Percentiles rank a stretch among this genome's conserved stretches.
Conservation (phyloP, 2,113 vertebrate genomes). For the Toxotes chatareus region DNA sequence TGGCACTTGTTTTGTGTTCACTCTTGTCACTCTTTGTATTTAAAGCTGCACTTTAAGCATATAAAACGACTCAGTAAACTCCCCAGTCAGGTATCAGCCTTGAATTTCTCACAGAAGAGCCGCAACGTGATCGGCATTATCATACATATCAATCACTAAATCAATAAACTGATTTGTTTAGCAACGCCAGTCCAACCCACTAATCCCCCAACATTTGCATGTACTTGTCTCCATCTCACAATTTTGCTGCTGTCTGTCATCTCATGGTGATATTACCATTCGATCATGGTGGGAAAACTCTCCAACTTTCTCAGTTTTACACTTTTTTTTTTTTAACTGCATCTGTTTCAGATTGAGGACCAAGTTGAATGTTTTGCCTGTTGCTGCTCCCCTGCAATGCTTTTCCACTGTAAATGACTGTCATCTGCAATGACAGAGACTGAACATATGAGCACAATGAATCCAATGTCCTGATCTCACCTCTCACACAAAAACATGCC, state of each 20-base stretch:
- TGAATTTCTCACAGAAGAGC: neutral
- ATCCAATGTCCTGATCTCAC: slow-evolving; percentile 24
- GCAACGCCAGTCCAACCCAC: neutral
- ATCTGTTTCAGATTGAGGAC: neutral
- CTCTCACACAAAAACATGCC: neutral
- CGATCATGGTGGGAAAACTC: neutral
- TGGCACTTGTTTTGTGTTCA: neutral
- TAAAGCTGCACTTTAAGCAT: neutral
- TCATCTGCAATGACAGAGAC: neutral
- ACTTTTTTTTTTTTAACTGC: neutral
- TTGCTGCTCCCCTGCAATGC: neutral
- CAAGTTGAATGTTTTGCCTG: neutral
- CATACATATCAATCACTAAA: neutral
- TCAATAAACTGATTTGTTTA: neutral
- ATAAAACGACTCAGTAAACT: neutral
- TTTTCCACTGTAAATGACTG: neutral
- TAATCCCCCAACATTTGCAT: neutral
- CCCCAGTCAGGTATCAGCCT: neutral
- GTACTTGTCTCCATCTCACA: neutral
- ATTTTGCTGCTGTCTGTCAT: neutral
- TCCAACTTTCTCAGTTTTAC: neutral
- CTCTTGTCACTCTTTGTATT: neutral
- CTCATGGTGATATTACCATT: neutral
- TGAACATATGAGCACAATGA: neutral
- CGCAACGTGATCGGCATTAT: neutral